Evolutionary conservation across 2,888 invertebrate species (phyloP).

Genomic region (Cephus rjabovi): DNA sequence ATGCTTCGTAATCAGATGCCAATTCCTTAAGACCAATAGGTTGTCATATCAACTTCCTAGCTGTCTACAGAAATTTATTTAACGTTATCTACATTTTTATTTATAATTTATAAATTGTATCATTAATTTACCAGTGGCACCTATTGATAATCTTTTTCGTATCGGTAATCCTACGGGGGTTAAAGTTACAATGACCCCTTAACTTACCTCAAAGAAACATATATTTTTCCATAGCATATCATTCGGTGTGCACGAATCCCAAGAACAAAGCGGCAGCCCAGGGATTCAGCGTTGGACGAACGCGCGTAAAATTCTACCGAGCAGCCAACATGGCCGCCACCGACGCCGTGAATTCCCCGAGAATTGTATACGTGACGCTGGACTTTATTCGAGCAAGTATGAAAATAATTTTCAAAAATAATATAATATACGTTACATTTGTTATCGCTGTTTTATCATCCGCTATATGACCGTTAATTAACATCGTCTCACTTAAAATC

Average conservation of each 20-base stretch:
- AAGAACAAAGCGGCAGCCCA: not conserved
- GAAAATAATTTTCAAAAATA: not conserved
- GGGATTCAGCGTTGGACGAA: not conserved
- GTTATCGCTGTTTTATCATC: not conserved
- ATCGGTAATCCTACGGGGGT: not conserved
- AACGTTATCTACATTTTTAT: not conserved
- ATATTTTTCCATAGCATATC: not conserved
- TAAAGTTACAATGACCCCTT: not conserved
- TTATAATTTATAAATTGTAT: not conserved
- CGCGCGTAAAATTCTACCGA: not conserved
- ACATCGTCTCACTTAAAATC: not conserved
- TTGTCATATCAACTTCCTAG: not conserved
- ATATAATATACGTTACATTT: not conserved
- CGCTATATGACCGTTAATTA: not conserved
- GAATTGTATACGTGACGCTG: not conserved
- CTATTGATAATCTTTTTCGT: not conserved
- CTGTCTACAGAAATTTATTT: not conserved
- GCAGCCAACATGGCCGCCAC: not conserved
- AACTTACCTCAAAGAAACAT: not conserved
- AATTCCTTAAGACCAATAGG: not conserved
- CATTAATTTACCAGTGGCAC: not conserved
- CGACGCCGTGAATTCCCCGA: not conserved
- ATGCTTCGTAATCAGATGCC: not conserved
- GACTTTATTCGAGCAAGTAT: not conserved
- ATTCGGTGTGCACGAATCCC: not conserved